Base-by-base conservation (phyloP, 2,888 invertebrate genomes). In the Clusia tigrina region DNA sequence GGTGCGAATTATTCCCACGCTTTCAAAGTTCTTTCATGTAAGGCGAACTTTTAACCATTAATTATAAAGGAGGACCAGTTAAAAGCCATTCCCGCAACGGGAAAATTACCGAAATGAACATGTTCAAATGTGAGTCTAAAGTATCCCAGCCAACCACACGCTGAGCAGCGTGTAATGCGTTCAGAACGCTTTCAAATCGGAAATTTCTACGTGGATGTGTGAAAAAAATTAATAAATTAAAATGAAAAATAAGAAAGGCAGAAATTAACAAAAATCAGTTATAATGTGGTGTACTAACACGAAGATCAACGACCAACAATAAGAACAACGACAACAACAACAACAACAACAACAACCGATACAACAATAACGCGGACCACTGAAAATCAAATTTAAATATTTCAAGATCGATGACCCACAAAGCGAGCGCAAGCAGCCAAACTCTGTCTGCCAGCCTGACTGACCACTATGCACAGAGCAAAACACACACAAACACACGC, bases 351-450 rank as follows among this genome's bases (percentile, higher is more conserved):
- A 32, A 46, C 60, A 68, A 48, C 59, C 61, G 18, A 57, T 42
- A 12, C 60, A 60, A 38, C 46, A 67, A 62, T 64, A 63, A 62
- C 66, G 61, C 65, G n/a, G n/a, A n/a, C 61, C 68, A 71, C 69
- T 60, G 69, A 68, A 65, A 73, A 77, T 76, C 37, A 32, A 58
- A 62, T 62, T 78, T 74, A 78, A 75, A 75, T 78, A 78, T 77
- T 71, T 76, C 70, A 74, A 75, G 75, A 75, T 78, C 75, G 75
- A 78, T 75, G 75, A 75, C 78, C 75, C 74, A n/a, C n/a, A 75
- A 68, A 77, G 76, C 76, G 70, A 70, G 61, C 68, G 22, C 2
- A 48, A 18, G 22, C 6, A 48, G 22, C 18, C 18, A 48, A 48
- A 42, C n/a, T 42, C 15, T 42, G 42, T n/a, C 32, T 6, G 32